Base-by-base conservation (phyloP, 37 sponge, comb jelly and placozoan genomes). In the Petrosia ficiformis region DNA sequence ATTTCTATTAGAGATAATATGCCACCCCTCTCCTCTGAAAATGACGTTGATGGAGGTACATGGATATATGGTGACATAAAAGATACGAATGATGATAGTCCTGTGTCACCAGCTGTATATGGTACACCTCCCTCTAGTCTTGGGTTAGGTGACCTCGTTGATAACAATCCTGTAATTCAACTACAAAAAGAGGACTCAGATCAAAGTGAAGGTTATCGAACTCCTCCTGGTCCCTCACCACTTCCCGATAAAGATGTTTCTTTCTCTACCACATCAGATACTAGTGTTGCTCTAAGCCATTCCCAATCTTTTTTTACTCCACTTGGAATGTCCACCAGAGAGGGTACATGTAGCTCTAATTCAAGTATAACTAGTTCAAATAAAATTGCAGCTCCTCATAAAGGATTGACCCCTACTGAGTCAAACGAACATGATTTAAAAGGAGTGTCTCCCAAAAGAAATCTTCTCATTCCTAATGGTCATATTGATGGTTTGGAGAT, bases 121-220 rank as follows among this genome's bases (percentile, higher is more conserved):
- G 54, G 54, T 19, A 48, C 54, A 48, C 54, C 54, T 14, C 14
- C 54, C 54, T 31, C 34, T 67, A 35, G 68, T 31, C 24, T 5
- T 5, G 33, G 22, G 24, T 3, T 35, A 35, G 68, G 32, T 2
- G 68, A 35, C 4, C 37, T 24, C 2, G 34, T 35, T 67, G 54
- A 48, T 48, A 14, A 48, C 14, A 48, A 14, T 48, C n/a, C 30
- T 59, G 61, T 28, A 59, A 5, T 59, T 30, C 3, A 59, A n/a
- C n/a, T n/a, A n/a, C n/a, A n/a, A n/a, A n/a, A 33, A 67, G 44
- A 30, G 2, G 44, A 42, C 6, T 35, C 42, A 24, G 31, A 42
- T 30, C 66, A 68, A 39, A 82, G 82, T 54, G 84, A 84, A 29
- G 77, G 72, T 29, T 84, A 65, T 72, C 65, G 76, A 19, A 84